Percentiles rank a stretch among this genome's conserved stretches.
Conservation (phyloP, 2,888 invertebrate species). For the Nemurella pictetii region DNA sequence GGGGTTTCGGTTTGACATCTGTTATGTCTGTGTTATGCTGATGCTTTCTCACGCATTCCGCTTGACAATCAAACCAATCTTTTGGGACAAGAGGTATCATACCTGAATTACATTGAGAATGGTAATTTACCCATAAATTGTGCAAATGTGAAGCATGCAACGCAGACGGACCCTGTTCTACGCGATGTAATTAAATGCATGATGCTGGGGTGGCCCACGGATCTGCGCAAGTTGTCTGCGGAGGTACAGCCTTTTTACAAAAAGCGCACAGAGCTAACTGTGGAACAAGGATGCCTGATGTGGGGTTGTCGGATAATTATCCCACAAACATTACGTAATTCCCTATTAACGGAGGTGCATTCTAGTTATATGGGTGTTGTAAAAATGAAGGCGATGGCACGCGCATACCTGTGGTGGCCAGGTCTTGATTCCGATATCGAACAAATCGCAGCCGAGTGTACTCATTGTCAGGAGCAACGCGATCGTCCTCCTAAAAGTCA, state of each 20-base stretch:
- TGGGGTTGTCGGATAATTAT: conserved; percentile 42
- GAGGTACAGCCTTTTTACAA: too few species aligned
- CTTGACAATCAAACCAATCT: neutral
- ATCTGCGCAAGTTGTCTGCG: too few species aligned
- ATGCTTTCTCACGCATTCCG: too few species aligned
- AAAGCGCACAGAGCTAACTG: neutral
- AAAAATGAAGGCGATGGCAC: conserved; percentile 30
- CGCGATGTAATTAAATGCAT: too few species aligned
- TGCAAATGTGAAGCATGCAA: too few species aligned
- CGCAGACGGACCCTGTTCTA: too few species aligned
- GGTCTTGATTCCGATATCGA: conserved; percentile 39
- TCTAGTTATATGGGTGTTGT: conserved; percentile 1
- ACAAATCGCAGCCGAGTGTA: conserved; percentile 31
- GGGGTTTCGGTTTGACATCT: neutral
- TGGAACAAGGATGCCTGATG: conserved; percentile 40
- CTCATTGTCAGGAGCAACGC: conserved; percentile 37
- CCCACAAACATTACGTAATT: conserved; percentile 31
- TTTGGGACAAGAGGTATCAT: neutral
- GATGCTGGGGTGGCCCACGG: too few species aligned
- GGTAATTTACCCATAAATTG: too few species aligned
- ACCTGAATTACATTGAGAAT: neutral
- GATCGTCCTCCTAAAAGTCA: conserved; percentile 38
- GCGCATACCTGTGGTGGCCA: conserved; percentile 41
- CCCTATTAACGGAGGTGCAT: neutral
- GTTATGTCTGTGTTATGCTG: neutral